Evolutionary conservation across 2,888 invertebrate species (phyloP), one percentile per base, ranked within the genome.

Genomic region (Aphelenchoides bicaudatus): DNA sequence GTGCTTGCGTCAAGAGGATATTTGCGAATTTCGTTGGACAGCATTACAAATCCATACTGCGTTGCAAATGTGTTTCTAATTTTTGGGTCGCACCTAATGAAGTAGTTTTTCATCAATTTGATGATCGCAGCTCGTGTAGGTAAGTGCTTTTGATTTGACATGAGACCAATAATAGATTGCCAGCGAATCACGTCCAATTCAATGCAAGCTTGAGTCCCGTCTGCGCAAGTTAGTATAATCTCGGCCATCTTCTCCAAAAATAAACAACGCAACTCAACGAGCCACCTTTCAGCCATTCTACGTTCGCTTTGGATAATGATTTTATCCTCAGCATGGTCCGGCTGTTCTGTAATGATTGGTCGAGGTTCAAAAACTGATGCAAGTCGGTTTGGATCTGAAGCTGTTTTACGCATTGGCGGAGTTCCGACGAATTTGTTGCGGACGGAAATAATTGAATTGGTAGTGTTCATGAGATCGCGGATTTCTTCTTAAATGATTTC

Each of bases 21-120:
- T 13, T 61, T 60, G 28, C 64, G 52, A 13, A 78, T 52, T 56
- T 79, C 75, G 5, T 70, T 70, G 8, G 75, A 70, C 23, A 78
- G 59, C 39, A 78, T 61, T 2, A 66, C 52, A 54, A 76, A 78
- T 29, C 75, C 76, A 43, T 66, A 58, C 43, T 62, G 49, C 16
- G 61, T 59, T 39, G 69, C 58, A 46, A 75, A 73, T 30, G 62
- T 61, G 43, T 64, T 55, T 30, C 68, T 67, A 27, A 65, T 59
- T 27, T 61, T 63, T 3, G 54, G 50, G n/a, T 64, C 56, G 19
- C 63, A 67, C 13, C 72, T 71, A 19, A 67, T 59, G 70, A 72
- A 56, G 49, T 70, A 71, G 38, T 72, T 71, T 48, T 70, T 63
- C 21, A 72, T 61, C 34, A 73, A 56, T 13, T 39, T 46, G 43